Percentiles rank a stretch among this genome's conserved stretches.
phyloP scores from a whole-genome alignment of 2,797 vertebrate species.

The Harpagifer antarcticus region DNA sequence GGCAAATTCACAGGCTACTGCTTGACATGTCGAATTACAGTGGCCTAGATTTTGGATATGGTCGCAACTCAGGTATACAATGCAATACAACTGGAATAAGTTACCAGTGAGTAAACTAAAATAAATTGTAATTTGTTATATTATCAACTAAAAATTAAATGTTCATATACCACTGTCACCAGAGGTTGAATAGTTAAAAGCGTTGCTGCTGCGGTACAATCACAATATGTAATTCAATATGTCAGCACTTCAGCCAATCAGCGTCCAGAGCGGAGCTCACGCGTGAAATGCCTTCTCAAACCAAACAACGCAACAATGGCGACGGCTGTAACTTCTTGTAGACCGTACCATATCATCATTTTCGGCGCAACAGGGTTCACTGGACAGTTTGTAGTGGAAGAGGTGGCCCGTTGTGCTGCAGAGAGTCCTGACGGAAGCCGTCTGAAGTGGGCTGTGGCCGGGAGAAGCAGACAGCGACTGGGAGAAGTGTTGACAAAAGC shows the following conservation, averaged over 20 bases:
- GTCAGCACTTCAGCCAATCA: constrained; percentile 23
- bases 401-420: constrained; percentile 81
- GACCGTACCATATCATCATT: constrained; percentile 84
- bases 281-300: constrained; percentile 4
- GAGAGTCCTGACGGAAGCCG: constrained; percentile 52
- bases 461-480: constrained; percentile 85
- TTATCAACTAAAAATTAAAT: not conserved
- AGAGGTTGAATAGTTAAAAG: not conserved
- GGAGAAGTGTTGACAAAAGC: constrained; percentile 80
- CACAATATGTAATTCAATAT: not conserved
- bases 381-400: constrained; percentile 87
- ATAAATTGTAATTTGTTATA: not conserved
- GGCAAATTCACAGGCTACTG: no score
- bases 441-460: constrained; percentile 89
- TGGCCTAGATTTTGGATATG: not conserved
- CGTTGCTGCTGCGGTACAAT: not conserved
- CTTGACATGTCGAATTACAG: not conserved
- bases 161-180: not conserved
- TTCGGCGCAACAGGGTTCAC: constrained; percentile 91
- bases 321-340: constrained; percentile 41
- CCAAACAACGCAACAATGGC: constrained; percentile 71
- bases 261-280: not conserved
- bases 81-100: not conserved
- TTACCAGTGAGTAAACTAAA: not conserved
- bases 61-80: not conserved